Evolutionary conservation across 1,140 invertebrate species (phyloP), one percentile per base, ranked within the genome.

Genomic region (Philaenus spumarius): DNA sequence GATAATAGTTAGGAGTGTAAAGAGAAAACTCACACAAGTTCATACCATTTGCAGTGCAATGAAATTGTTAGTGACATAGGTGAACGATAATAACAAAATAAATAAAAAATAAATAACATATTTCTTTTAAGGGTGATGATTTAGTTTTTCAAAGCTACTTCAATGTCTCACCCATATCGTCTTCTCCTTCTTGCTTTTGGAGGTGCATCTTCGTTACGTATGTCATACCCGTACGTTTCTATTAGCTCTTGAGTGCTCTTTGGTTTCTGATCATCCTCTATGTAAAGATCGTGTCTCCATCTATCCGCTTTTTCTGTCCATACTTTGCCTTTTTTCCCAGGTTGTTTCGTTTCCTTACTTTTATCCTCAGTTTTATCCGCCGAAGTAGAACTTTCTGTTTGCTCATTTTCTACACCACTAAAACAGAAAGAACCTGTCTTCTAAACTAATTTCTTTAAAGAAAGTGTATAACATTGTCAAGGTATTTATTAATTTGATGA

Each of bases 201-300:
- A 15, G 92, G 87, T 0, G 90, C 90, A 70, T 96, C 93, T 73
- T 95, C 90, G 65, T 87, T 90, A 48, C 93, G 76, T 52, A 97
- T 97, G 68, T 98, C 94, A 74, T 97, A 97, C 2, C 95, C 95
- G 73, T 97, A 97, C 37, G 88, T 79, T 1, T 86, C 80, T 45
- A 95, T 82, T 5, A 97, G 69, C 76, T 98, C 95, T 26, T 92
- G 82, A 7, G 85, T 80, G 20, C 84, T 84, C 73, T 97, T 98
- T 2, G 95, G 94, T 47, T 83, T 81, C 77, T 96, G 86, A 51
- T 83, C 81, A 15, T 77, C 75, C 60, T 92, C 88, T 68, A 89
- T 86, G 68, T 86, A 97, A 55, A 86, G 79, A 74, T 97, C 95
- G 73, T 98, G 95, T 12, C 81, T 76, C 95, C 95, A 98, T 62